phyloP scores from a whole-genome alignment of 2,797 vertebrate genomes.

The Nasua narica region DNA sequence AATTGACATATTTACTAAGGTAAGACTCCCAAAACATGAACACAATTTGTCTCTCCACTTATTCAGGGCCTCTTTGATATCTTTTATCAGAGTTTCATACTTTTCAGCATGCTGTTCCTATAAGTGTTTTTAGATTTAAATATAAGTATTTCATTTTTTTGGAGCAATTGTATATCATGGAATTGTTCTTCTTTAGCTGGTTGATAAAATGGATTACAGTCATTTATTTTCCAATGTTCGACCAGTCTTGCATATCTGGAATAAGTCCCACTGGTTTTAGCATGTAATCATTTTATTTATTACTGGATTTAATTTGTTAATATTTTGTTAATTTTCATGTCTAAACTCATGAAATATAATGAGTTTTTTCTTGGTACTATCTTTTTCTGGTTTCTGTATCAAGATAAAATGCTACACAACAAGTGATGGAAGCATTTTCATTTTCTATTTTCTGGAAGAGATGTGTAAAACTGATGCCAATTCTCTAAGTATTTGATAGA shows the following conservation, averaged over 20 bases:
- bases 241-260: background rate
- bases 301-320: background rate
- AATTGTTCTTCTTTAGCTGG: background rate
- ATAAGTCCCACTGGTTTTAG: background rate
- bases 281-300: background rate
- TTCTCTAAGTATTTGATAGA: background rate
- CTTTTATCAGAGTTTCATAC: background rate
- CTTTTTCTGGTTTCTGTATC: background rate
- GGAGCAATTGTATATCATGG: background rate
- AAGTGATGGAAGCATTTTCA: background rate
- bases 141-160: background rate
- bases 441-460: background rate
- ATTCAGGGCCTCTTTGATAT: background rate
- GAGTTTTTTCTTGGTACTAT: background rate
- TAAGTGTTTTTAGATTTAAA: background rate
- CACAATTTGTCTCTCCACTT: background rate
- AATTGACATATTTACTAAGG: background rate
- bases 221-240: background rate
- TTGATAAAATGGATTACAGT: background rate
- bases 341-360: background rate
- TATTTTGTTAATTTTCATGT: background rate
- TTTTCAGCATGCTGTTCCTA: background rate
- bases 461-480: background rate
- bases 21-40: background rate
- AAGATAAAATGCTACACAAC: background rate